Conservation (phyloP, 2,113 vertebrate species). For the Meriones unguiculatus region DNA sequence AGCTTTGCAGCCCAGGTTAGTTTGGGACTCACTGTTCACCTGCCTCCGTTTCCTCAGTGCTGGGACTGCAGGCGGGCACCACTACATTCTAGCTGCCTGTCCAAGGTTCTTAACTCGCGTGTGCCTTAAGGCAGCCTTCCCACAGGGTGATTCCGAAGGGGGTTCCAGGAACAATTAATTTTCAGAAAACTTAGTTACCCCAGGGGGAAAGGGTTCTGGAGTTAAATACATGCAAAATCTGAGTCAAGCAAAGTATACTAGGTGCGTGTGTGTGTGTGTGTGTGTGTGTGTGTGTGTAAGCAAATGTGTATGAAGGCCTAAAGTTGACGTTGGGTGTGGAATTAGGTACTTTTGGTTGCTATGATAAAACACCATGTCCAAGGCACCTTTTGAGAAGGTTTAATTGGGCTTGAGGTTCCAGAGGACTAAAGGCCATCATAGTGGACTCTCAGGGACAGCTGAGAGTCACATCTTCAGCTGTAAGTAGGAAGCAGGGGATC, state of each 20-base stretch:
- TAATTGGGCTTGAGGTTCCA: background rate
- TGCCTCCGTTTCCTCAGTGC: background rate
- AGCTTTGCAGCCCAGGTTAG: background rate
- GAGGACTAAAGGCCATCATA: background rate
- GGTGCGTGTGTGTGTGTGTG: background rate
- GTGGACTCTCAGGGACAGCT: background rate
- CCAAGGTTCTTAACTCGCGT: background rate
- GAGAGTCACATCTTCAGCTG: background rate
- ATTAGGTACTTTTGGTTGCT: background rate
- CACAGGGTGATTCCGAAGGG: constrained; percentile 3
- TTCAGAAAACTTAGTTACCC: background rate
- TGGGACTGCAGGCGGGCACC: background rate
- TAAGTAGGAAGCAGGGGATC: background rate
- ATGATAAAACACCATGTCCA: background rate
- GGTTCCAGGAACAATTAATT: constrained; percentile 23
- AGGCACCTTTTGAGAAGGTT: background rate
- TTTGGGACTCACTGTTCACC: background rate
- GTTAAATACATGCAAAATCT: constrained; percentile 19
- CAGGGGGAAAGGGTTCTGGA: background rate
- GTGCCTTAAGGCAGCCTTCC: background rate
- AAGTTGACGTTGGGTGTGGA: background rate
- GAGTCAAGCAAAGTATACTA: background rate
- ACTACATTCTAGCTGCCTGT: background rate
- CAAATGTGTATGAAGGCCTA: background rate
- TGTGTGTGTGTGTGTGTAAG: background rate